These are phyloP conservation scores for Acanthis flammea DNA, from an alignment of 2,797 vertebrate species.

Conservation along the genomic window DNA sequence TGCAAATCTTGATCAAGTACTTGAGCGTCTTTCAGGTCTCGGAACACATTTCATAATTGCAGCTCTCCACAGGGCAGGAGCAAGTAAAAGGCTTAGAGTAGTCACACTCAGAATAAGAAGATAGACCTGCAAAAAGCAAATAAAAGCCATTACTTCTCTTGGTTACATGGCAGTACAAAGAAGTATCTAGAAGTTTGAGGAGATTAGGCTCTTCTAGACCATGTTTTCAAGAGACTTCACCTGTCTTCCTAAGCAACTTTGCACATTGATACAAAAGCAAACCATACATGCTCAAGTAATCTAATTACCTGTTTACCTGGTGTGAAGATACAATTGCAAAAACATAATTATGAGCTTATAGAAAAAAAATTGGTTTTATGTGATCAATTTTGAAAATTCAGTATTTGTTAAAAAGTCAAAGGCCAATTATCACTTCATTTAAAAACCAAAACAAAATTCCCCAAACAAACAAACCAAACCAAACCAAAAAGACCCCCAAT, in stretches of 20 bases:
- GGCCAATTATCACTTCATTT: not conserved
- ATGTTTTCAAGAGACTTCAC: not conserved
- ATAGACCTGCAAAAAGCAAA: slow-evolving; percentile 85
- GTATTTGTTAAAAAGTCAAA: not conserved
- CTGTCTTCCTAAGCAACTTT: not conserved
- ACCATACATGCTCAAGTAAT: not conserved
- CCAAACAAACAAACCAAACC: not conserved
- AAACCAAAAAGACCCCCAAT: not conserved
- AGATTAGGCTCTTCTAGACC: not conserved
- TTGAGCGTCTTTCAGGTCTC: slow-evolving; percentile 79
- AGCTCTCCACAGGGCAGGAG: slow-evolving; percentile 91
- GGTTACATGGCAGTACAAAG: not conserved
- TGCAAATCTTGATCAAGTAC: slow-evolving; percentile 75
- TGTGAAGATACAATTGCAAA: not conserved
- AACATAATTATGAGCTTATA: not conserved
- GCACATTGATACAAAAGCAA: not conserved
- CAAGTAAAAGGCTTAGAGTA: slow-evolving; percentile 92
- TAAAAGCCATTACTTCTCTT: slow-evolving; percentile 8
- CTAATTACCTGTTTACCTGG: not conserved
- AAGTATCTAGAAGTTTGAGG: not conserved
- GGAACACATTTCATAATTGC: slow-evolving; percentile 83
- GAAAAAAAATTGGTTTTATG: not conserved
- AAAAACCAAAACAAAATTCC: rapidly evolving
- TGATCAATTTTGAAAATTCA: not conserved
- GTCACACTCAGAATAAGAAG: slow-evolving; percentile 95